A percentile compares a stretch with the other conserved stretches of the same genome.
These are phyloP conservation scores for Panzeria rudis DNA, from an alignment of 2,888 invertebrate species.

Conservation along the genomic window DNA sequence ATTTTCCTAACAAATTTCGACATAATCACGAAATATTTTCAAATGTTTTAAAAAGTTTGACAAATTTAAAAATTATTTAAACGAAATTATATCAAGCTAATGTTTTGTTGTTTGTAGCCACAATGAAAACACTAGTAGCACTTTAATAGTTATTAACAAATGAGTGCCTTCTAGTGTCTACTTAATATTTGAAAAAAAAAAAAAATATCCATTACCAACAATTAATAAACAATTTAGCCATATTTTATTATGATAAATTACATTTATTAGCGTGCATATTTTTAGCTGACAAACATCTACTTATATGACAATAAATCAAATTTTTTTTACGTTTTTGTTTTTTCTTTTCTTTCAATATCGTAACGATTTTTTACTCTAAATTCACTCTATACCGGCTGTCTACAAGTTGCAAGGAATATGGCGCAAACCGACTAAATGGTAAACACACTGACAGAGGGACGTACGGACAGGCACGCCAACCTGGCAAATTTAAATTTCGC, in stretches of 20 bases:
- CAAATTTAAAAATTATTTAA: not conserved
- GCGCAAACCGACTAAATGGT: conserved; percentile 1
- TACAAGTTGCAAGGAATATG: conserved; percentile 32
- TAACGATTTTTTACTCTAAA: conserved; percentile 13
- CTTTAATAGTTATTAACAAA: conserved; percentile 15
- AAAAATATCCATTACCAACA: conserved; percentile 60
- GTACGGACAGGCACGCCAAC: conserved; percentile 22
- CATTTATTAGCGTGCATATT: conserved; percentile 63
- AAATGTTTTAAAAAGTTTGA: not conserved
- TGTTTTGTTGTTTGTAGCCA: not conserved
- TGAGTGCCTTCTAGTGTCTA: conserved; percentile 17
- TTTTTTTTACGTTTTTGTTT: conserved; percentile 1
- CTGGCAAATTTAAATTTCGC: conserved; percentile 48
- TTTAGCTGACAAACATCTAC: conserved; percentile 70
- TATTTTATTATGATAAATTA: conserved; percentile 70
- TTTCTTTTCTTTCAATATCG: conserved; percentile 10
- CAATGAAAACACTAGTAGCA: conserved; percentile 42
- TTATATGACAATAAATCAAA: conserved; percentile 70
- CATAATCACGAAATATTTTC: not conserved
- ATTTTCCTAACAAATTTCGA: not conserved
- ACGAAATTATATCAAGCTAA: not conserved
- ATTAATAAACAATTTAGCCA: conserved; percentile 70
- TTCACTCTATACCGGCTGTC: conserved; percentile 21
- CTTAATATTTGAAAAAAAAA: not conserved
- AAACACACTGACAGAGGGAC: not conserved